Evolutionary conservation across 92 coral and sea anemone species (phyloP), one percentile per base, ranked within the genome.

Genomic region (Epizoanthus ramosus): DNA sequence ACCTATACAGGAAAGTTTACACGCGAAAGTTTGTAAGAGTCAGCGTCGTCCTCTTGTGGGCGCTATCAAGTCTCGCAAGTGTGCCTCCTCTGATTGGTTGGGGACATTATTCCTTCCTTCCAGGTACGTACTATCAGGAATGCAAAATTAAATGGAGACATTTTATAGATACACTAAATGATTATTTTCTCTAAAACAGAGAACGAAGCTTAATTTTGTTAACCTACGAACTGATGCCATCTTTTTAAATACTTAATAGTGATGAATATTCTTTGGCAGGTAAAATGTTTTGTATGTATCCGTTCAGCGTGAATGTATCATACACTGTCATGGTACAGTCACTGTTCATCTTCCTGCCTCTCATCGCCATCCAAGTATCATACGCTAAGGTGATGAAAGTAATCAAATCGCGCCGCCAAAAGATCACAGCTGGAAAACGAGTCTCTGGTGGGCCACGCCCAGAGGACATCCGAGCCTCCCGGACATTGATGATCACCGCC

Each of bases 11-110:
- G 19, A 58, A 72, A 77, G 63, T 88, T 59, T 91, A 88, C 68
- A 85, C 94, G 15, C 73, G 76, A 64, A 61, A 79, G 50, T 70
- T 81, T 35, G 72, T 82, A 52, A 72, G 83, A 52, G 21, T 85
- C 21, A 88, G 85, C 15, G 85, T 91, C 53, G 66, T 84, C 50
- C 68, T 88, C 19, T 89, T 91, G n/a, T 91, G 94, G 94, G 54
- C 88, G 56, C 87, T 91, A 56, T 92, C 94, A 9, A 66, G 80
- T 59, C 83, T 91, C 47, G 94, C 94, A 64, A 91, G 87, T 18
- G 89, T 91, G 33, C 94, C 94, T 45, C 94, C 94, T 0, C 54
- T 91, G 80, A 83, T 57, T 12, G 94, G 94, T 6, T 91, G 94
- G 92, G 94, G 94, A 5, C 80, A 91, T 70, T 91, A 91, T 37